Evolutionary conservation across 2,113 vertebrate species (phyloP), one percentile per base, ranked within the genome.

Genomic region (Percina caprodes): DNA sequence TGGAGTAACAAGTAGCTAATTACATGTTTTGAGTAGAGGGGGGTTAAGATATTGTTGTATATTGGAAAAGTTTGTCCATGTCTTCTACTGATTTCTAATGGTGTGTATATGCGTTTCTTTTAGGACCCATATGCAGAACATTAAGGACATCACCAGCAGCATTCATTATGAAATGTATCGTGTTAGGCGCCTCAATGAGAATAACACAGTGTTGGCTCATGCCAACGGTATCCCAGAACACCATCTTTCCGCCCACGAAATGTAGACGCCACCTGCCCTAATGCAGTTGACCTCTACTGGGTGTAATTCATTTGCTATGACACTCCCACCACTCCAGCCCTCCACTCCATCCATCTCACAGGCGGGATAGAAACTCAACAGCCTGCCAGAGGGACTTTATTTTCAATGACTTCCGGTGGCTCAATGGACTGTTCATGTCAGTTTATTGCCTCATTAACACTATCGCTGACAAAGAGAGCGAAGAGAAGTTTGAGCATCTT

Each of bases 61-160:
- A 16, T 16, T 69, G 18, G 65, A 18, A 54, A 18, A 14, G 12
- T 65, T 24, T 14, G 8, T 45, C 49, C 26, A 5, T 48, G 12
- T 68, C 11, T 23, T 78, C n/a, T 15, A 11, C 10, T 63, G 56
- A 6, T 74, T 39, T 23, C 45, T 65, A 13, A 75, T 18, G 14
- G 7, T 39, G 6, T 79, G 6, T 48, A 1, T 56, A 4, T 71
- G 0, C 9, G 2, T 67, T 19, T 77, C n/a, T 45, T 74, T 13
- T 93, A 99, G 98, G 95, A 99, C 97, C 39, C 98, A 99, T 92
- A 99, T 99, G 98, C 97, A 99, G 95, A 99, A 99, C 94, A 99
- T 99, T 68, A 99, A 99, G 92, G 98, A 99, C 92, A 99, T 99
- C 91, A 99, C 98, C 94, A 98, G 97, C 95, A 97, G 94, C 95